Evolutionary conservation across 2,888 invertebrate species (phyloP).

Genomic region (Podabrus alpinus): DNA sequence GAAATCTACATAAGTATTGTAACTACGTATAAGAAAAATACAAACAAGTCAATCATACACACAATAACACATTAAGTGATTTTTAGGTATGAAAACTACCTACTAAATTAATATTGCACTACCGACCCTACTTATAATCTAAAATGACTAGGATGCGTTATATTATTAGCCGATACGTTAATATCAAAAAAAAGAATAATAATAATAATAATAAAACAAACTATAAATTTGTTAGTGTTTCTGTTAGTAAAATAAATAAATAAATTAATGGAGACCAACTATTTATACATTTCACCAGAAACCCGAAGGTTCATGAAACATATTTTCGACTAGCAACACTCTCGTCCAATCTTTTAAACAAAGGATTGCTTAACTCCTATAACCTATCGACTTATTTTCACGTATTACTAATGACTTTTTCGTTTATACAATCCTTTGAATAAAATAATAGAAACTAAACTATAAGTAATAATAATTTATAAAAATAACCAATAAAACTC

Average conservation of each 20-base stretch:
- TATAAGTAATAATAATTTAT: neutral
- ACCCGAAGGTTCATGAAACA: constrained; percentile 27
- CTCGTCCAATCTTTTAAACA: constrained; percentile 34
- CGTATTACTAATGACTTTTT: constrained; percentile 5
- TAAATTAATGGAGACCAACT: constrained; percentile 40
- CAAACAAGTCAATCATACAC: constrained; percentile 11
- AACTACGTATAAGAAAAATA: constrained; percentile 1
- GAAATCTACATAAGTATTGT: constrained; percentile 15
- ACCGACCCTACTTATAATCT: constrained; percentile 20
- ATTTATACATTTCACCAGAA: constrained; percentile 31
- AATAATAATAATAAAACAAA: constrained; percentile 35
- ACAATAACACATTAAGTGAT: constrained; percentile 1
- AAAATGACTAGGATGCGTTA: constrained; percentile 51
- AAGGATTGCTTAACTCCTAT: constrained; percentile 14
- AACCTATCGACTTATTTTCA: neutral
- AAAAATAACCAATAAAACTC: constrained; percentile 31
- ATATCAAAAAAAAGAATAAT: constrained; percentile 28
- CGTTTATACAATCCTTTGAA: neutral
- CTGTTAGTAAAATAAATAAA: constrained; percentile 42
- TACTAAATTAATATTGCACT: constrained; percentile 22
- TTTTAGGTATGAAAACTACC: neutral
- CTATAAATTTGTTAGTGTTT: constrained; percentile 29
- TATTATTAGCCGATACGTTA: constrained; percentile 54
- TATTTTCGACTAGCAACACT: constrained; percentile 44
- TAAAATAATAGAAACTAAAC: neutral